Conservation (phyloP, 2,888 invertebrate species). For the Netelia inedita region DNA sequence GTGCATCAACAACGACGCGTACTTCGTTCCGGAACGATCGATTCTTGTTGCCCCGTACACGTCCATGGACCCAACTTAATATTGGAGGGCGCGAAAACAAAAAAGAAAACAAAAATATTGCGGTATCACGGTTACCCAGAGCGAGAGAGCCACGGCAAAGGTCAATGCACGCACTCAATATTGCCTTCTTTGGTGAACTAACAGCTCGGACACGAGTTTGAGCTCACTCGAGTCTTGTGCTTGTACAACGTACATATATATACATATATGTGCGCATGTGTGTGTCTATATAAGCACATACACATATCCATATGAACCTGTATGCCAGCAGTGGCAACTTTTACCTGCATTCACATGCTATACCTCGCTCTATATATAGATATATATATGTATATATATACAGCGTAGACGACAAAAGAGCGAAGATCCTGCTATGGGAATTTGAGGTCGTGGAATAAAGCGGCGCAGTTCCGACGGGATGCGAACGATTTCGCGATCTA, state of each 20-base stretch:
- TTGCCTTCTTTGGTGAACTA: conserved; percentile 62
- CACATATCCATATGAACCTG: conserved; percentile 18
- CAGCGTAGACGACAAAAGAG: conserved; percentile 41
- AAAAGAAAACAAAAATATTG: conserved; percentile 31
- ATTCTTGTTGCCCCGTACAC: neutral
- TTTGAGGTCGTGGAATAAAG: conserved; percentile 60
- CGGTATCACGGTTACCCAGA: conserved; percentile 40
- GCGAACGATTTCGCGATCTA: conserved; percentile 21
- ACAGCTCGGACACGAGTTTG: conserved; percentile 48
- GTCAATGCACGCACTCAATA: conserved; percentile 66
- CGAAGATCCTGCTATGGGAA: conserved; percentile 58
- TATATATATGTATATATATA: conserved; percentile 1
- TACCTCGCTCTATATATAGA: conserved; percentile 11
- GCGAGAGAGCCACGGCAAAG: conserved; percentile 46
- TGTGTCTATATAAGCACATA: neutral
- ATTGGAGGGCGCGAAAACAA: neutral
- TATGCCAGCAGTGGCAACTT: conserved; percentile 47
- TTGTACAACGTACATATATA: conserved; percentile 15
- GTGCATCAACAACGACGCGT: neutral
- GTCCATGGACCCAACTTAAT: neutral
- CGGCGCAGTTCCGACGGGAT: conserved; percentile 38
- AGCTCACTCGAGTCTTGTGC: conserved; percentile 34
- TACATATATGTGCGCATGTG: neutral
- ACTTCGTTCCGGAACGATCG: neutral
- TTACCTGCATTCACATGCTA: conserved; percentile 55